These are phyloP conservation scores for Geococcyx californianus DNA, from an alignment of 2,113 vertebrate species.

Conservation along the genomic window DNA sequence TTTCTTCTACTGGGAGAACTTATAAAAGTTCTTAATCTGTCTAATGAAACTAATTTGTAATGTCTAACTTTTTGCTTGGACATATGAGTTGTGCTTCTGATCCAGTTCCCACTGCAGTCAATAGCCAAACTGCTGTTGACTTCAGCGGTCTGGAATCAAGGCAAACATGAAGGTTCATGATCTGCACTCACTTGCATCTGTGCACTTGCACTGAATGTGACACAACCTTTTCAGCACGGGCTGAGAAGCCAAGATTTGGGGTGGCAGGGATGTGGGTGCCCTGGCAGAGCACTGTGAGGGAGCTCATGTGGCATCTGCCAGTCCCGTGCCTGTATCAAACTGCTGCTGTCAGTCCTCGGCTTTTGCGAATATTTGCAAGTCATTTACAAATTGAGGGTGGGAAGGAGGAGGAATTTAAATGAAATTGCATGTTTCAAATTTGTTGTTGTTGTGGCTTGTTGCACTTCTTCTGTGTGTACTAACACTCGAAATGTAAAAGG, in stretches of 20 bases:
- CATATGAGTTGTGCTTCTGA: not conserved
- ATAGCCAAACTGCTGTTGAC: not conserved
- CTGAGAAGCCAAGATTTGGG: slow-evolving; percentile 8
- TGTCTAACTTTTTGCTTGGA: slow-evolving; percentile 68
- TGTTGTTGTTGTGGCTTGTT: slow-evolving; percentile 73
- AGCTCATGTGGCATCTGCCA: slow-evolving; percentile 55
- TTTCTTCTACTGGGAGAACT: slow-evolving; percentile 50
- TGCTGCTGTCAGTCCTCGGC: slow-evolving; percentile 40
- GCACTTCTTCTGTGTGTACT: slow-evolving; percentile 74
- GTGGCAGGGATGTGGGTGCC: slow-evolving; percentile 29
- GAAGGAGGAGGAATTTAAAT: slow-evolving; percentile 57
- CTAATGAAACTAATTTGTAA: slow-evolving; percentile 75
- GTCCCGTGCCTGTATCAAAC: slow-evolving; percentile 2
- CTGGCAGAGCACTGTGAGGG: slow-evolving; percentile 46
- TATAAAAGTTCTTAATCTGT: slow-evolving; percentile 55
- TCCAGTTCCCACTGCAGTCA: slow-evolving; percentile 4
- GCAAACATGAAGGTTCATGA: not conserved
- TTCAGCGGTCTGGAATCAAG: slow-evolving; percentile 7
- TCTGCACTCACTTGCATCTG: slow-evolving; percentile 35
- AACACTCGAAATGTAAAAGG: slow-evolving; percentile 68
- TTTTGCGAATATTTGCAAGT: slow-evolving; percentile 46
- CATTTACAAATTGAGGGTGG: slow-evolving; percentile 47
- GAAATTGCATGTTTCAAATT: slow-evolving; percentile 74
- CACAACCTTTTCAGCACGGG: slow-evolving; percentile 46
- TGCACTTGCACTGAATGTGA: slow-evolving; percentile 45